Evolutionary conservation across 1,140 invertebrate species (phyloP), one percentile per base, ranked within the genome.

Genomic region (Leptopilina clavipes): DNA sequence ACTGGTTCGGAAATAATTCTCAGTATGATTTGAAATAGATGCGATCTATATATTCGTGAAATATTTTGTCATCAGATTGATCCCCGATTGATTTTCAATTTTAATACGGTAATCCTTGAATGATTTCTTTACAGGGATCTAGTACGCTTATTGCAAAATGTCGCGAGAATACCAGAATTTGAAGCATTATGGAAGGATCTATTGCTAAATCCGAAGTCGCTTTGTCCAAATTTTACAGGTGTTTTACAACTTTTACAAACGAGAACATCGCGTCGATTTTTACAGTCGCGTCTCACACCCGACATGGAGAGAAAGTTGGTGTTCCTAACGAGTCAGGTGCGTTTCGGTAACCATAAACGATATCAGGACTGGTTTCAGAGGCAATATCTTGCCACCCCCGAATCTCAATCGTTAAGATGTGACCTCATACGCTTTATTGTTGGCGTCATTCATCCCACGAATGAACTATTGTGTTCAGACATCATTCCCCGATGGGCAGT

Each of bases 321-420:
- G 0, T 99, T 98, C 90, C 90, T 99, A 17, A 98, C 97, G 12
- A 95, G 95, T 73, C 95, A 97, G 87, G 97, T 98, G 11, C 93
- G 96, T 84, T 99, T 99, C 92, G 98, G 98, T n/a, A 95, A 97
- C 86, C 98, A 99, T 84, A 99, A 99, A 91, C 93, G 97, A 74
- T 99, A 99, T 88, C 98, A 99, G 90, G 98, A 99, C 88, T 99
- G 98, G 98, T 99, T 99, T 92, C 98, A 99, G 90, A 93, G 96
- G 84, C 94, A 99, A 93, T 99, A 99, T 91, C 93, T 99, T 80
- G 95, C 96, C n/a, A 99, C 98, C 10, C 96, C 97, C 11, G 98
- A 99, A 92, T 98, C 97, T 70, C 98, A 99, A 88, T 96, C 97
- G 25, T 91, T 99, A 71, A 92, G 96, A 70, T 98, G 97, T 91